Base-by-base conservation (phyloP, 2,113 vertebrate genomes). In the Gasterosteus aculeatus region DNA sequence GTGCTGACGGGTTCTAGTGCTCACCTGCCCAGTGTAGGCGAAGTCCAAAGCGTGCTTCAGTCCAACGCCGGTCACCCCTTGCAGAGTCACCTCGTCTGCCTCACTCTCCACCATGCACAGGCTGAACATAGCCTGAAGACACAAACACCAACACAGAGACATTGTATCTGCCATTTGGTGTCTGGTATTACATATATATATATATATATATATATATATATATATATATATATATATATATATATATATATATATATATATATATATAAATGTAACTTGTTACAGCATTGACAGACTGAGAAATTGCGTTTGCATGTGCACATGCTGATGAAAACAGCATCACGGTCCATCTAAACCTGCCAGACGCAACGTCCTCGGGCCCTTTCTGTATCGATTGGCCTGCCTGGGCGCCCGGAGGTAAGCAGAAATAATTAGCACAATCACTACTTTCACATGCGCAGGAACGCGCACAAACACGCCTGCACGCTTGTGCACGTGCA, bases 71-170 rank as follows among this genome's bases (percentile, higher is more conserved):
- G 98, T 98, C 88, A 98, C 96, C 42, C 98, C 98, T 35, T 95
- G 97, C 56, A 99, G 94, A 72, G 95, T 97, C 78, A 99, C 96
- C 81, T 99, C 97, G 51, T 99, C 96, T 2, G 97, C 97, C 87
- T 95, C 96, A n/a, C 98, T 99, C 92, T 99, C 98, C 93, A 98
- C 94, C 98, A 99, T 99, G 78, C 97, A 98, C 69, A 99, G 93
- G 88, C 98, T 99, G 93, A 99, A 99, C 98, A 99, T 99, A 76
- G 98, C 98, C 98, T 99, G 85, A 15, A 47, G 71, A 91, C 31
- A 88, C 69, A 81, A 76, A 78, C 22, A 60, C 56, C 26, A 57
- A 38, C 54, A 70, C 69, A 76, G 7, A 11, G 3, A 49, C 44
- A 64, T 67, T 65, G 54, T 8, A 75, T 15, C 7, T 33, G 16